These are phyloP conservation scores for Apus apus DNA, from an alignment of 2,113 vertebrate genomes.

Conservation along the genomic window DNA sequence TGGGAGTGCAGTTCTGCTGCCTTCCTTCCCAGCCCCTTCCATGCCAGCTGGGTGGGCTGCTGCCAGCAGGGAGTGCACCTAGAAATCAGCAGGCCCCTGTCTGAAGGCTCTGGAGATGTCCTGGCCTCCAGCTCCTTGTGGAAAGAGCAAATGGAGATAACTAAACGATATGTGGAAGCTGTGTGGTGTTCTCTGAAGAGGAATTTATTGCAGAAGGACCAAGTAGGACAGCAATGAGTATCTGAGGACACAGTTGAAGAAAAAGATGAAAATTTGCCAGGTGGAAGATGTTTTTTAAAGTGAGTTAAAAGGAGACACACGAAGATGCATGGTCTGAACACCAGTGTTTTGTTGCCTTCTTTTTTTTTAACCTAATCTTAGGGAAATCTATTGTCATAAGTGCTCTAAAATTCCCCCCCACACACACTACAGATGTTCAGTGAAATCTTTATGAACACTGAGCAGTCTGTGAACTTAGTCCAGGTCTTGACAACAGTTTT, in stretches of 20 bases:
- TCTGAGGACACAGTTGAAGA: background rate
- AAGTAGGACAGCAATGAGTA: background rate
- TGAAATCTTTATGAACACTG: background rate
- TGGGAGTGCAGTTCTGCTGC: background rate
- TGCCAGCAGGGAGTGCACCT: background rate
- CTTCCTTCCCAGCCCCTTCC: background rate
- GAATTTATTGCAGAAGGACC: background rate
- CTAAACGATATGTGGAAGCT: background rate
- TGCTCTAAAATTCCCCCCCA: background rate
- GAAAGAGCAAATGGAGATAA: background rate
- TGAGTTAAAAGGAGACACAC: background rate
- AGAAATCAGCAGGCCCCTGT: background rate
- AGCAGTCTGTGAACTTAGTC: background rate
- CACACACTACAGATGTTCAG: background rate
- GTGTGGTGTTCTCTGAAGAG: background rate
- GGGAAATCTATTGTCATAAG: background rate
- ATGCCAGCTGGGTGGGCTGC: fast-evolving
- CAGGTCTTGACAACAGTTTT: constrained; percentile 13
- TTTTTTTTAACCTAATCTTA: background rate
- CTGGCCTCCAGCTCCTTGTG: background rate
- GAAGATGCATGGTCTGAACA: background rate
- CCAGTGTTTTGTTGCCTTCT: background rate
- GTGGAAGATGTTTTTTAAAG: background rate
- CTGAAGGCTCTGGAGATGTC: background rate
- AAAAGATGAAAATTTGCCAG: background rate